These are phyloP conservation scores for Diachrysia chrysitis DNA, from an alignment of 2,888 invertebrate genomes.

Conservation along the genomic window DNA sequence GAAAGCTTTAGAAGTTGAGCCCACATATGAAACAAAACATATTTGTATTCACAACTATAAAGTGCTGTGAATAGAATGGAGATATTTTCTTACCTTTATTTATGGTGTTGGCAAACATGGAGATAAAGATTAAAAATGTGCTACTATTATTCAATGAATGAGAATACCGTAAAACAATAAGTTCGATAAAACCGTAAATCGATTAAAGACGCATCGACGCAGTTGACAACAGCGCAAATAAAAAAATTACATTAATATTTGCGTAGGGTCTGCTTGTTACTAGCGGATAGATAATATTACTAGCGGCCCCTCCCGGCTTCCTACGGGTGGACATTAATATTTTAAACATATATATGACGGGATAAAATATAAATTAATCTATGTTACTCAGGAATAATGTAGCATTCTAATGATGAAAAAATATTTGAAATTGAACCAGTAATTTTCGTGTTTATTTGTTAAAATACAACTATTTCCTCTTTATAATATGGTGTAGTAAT, in stretches of 20 bases:
- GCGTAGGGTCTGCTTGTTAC: too few relatives aligned
- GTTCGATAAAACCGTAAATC: not conserved
- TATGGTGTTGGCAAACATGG: constrained; percentile 50
- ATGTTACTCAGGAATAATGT: too few relatives aligned
- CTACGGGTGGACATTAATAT: too few relatives aligned
- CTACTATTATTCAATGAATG: constrained; percentile 34
- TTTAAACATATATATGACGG: too few relatives aligned
- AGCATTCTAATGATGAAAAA: too few relatives aligned
- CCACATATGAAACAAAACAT: constrained; percentile 57
- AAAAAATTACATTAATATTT: not conserved
- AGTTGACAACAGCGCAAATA: not conserved
- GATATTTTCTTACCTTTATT: constrained; percentile 53
- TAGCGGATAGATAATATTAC: too few relatives aligned
- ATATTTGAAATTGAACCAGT: too few relatives aligned
- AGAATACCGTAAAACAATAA: constrained; percentile 12
- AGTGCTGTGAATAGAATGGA: constrained; percentile 56
- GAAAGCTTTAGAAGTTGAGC: constrained; percentile 55
- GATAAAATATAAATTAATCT: too few relatives aligned
- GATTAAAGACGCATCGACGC: not conserved
- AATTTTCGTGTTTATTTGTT: too few relatives aligned
- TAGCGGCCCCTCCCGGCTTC: too few relatives aligned
- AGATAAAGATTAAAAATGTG: constrained; percentile 57
- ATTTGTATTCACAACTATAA: constrained; percentile 58
- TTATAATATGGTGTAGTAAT: too few relatives aligned
- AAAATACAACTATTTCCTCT: too few relatives aligned